These are phyloP conservation scores for Platalea minor DNA, from an alignment of 2,797 vertebrate species.

Conservation along the genomic window DNA sequence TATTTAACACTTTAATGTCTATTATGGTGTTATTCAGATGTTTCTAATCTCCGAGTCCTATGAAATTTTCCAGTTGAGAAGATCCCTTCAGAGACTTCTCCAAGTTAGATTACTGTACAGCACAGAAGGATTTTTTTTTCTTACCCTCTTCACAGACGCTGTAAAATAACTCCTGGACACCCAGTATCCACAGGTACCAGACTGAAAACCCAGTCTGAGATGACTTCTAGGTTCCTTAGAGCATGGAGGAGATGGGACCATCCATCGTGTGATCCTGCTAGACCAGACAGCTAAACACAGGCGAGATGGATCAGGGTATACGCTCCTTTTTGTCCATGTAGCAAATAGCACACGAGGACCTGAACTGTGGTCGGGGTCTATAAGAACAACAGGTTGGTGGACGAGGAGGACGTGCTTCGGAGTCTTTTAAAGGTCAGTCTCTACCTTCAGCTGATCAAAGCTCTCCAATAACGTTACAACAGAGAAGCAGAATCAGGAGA, in stretches of 20 bases:
- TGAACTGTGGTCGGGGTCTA: not conserved
- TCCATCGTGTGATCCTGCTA: not conserved
- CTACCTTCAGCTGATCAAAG: not conserved
- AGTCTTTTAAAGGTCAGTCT: not conserved
- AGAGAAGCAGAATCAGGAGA: not conserved
- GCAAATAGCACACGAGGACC: not conserved
- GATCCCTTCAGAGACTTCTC: not conserved
- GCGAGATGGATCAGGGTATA: not conserved
- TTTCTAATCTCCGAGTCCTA: not conserved
- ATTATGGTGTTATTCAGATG: not conserved
- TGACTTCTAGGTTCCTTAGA: not conserved
- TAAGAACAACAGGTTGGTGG: not conserved
- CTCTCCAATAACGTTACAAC: not conserved
- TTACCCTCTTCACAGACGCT: not conserved
- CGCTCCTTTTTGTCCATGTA: accelerated
- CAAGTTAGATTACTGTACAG: not conserved
- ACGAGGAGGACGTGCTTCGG: not conserved
- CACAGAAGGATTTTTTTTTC: not conserved
- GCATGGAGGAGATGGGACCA: not conserved
- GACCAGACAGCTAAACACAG: not conserved
- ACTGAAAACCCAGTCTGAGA: not conserved
- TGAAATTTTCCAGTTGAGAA: not conserved
- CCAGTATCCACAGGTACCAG: not conserved
- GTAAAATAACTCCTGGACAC: not conserved
- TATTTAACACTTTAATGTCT: not conserved